phyloP scores from a whole-genome alignment of 2,888 invertebrate genomes.

The Orthosia gothica region DNA sequence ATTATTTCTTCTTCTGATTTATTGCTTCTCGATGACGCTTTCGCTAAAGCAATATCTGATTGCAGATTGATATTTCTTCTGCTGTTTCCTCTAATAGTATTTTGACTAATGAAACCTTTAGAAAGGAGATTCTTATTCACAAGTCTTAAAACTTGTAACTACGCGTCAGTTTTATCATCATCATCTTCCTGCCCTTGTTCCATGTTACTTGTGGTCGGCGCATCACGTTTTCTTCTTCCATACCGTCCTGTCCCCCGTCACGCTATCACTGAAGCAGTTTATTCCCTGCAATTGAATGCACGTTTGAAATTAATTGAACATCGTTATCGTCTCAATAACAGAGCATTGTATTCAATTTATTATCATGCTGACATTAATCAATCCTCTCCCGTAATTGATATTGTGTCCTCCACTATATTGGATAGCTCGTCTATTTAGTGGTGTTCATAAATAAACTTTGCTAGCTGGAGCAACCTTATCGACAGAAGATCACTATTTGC shows the following conservation, averaged over 20 bases:
- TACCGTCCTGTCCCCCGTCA: too few species aligned
- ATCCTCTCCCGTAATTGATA: constrained; percentile 54
- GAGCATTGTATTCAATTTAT: constrained; percentile 50
- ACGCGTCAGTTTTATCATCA: too few species aligned
- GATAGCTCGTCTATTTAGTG: constrained; percentile 24
- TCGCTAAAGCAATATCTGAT: constrained; percentile 39
- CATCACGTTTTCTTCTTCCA: too few species aligned
- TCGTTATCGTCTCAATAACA: constrained; percentile 45
- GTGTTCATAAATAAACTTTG: constrained; percentile 32
- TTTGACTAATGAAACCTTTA: not conserved
- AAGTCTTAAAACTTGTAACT: constrained; percentile 1
- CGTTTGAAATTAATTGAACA: constrained; percentile 40
- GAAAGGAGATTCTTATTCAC: not conserved
- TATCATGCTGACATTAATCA: constrained; percentile 50
- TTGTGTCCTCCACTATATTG: constrained; percentile 49
- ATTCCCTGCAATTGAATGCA: constrained; percentile 23
- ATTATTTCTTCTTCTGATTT: constrained; percentile 62
- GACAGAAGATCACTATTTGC: constrained; percentile 30
- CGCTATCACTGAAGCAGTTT: too few species aligned
- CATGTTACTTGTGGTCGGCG: too few species aligned
- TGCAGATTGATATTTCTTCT: constrained; percentile 38
- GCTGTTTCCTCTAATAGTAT: not conserved
- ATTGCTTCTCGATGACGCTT: constrained; percentile 54
- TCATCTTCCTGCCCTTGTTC: too few species aligned
- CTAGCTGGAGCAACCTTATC: constrained; percentile 25